Evolutionary conservation across 2,888 invertebrate species (phyloP).

Genomic region (Cantharis lateralis): DNA sequence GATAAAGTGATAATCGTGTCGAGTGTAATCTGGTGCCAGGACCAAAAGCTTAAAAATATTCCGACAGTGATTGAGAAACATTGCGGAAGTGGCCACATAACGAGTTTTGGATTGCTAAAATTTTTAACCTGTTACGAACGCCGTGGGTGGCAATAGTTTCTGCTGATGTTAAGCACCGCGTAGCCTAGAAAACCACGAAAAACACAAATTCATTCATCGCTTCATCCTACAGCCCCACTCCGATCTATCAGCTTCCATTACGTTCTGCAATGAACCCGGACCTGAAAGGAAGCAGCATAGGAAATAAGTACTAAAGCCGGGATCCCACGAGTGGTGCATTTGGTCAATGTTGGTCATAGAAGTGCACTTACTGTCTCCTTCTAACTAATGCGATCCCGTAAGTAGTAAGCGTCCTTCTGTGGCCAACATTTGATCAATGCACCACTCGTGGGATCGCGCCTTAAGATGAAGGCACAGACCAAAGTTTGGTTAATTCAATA

Average conservation of each 20-base stretch:
- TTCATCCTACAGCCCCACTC: background rate
- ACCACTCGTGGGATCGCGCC: too few relatives aligned
- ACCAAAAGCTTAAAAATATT: background rate
- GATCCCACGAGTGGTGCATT: too few relatives aligned
- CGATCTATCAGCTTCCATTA: background rate
- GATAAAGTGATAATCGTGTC: background rate
- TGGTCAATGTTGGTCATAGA: too few relatives aligned
- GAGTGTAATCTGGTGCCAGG: background rate
- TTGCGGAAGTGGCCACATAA: background rate
- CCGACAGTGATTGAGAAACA: background rate
- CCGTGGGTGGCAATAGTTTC: background rate
- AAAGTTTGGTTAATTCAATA: background rate
- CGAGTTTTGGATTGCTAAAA: background rate
- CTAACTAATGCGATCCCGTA: too few relatives aligned
- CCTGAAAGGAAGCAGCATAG: background rate
- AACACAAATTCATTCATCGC: background rate
- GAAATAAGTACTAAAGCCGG: too few relatives aligned
- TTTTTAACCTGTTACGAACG: background rate
- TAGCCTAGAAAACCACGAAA: background rate
- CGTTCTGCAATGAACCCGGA: background rate
- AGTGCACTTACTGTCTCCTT: too few relatives aligned
- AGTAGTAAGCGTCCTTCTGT: too few relatives aligned
- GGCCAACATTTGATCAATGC: too few relatives aligned
- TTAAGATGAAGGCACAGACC: too few relatives aligned
- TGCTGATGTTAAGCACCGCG: background rate